Evolutionary conservation across 1,140 invertebrate genomes (phyloP).

Genomic region (Sarcophaga peregrina): DNA sequence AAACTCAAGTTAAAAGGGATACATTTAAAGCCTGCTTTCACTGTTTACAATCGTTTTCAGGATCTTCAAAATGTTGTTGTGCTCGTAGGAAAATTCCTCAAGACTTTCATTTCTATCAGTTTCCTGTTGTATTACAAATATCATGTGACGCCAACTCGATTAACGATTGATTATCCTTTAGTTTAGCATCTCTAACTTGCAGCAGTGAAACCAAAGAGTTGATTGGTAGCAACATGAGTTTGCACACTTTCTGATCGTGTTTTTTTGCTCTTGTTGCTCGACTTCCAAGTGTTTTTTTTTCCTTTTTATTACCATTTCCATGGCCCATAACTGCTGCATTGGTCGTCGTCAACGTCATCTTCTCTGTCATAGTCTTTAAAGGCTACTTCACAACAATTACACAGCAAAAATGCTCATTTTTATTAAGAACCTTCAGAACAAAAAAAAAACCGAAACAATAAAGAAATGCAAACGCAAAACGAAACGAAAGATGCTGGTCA

Average conservation of each 20-base stretch:
- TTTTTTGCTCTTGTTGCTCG: background rate
- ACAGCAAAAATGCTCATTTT: conserved; percentile 57
- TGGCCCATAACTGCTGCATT: background rate
- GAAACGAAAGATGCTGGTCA: conserved; percentile 49
- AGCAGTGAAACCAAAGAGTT: background rate
- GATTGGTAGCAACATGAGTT: conserved; percentile 37
- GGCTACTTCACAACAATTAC: conserved; percentile 64
- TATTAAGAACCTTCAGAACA: background rate
- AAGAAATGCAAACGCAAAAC: background rate
- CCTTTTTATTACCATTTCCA: background rate
- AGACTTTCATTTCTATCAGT: too few species aligned
- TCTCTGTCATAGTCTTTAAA: background rate
- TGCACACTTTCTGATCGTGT: conserved; percentile 1
- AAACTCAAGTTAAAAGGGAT: too few species aligned
- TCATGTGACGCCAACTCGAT: background rate
- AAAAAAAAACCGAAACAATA: background rate
- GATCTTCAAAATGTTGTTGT: too few species aligned
- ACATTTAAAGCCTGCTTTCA: too few species aligned
- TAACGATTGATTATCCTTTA: background rate
- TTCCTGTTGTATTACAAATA: background rate
- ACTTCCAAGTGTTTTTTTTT: background rate
- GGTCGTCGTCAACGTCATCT: background rate
- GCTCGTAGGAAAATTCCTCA: too few species aligned
- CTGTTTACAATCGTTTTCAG: too few species aligned
- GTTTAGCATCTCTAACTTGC: background rate